Evolutionary conservation across 2,113 vertebrate species (phyloP).

Genomic region (Grallaria varia): DNA sequence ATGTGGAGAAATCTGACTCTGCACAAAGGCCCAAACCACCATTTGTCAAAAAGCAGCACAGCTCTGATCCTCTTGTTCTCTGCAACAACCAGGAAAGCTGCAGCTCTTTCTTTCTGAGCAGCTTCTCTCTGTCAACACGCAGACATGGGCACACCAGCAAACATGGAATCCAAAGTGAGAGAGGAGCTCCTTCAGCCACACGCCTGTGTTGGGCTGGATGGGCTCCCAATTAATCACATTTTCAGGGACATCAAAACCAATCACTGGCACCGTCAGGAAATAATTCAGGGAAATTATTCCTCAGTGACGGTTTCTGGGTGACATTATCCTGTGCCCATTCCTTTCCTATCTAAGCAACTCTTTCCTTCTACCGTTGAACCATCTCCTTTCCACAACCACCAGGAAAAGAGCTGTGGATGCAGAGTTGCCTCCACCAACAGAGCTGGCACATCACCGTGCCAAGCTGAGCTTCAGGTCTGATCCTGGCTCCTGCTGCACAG

Average conservation of each 20-base stretch:
- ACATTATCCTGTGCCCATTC: neutral
- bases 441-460: accelerated
- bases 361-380: neutral
- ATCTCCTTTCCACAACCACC: accelerated
- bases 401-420: accelerated
- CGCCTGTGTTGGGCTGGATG: accelerated
- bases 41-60: neutral
- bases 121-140: neutral
- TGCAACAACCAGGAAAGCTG: neutral
- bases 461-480: neutral
- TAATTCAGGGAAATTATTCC: neutral
- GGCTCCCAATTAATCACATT: neutral
- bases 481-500: neutral
- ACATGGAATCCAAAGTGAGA: neutral
- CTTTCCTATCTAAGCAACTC: neutral
- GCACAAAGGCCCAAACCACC: neutral
- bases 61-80: neutral
- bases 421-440: accelerated
- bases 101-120: neutral
- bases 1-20: accelerated
- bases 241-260: neutral
- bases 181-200: neutral
- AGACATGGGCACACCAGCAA: neutral
- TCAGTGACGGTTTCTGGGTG: neutral
- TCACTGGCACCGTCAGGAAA: neutral